Conservation (phyloP, 2,113 vertebrate genomes). For the Lycocorax pyrrhopterus region DNA sequence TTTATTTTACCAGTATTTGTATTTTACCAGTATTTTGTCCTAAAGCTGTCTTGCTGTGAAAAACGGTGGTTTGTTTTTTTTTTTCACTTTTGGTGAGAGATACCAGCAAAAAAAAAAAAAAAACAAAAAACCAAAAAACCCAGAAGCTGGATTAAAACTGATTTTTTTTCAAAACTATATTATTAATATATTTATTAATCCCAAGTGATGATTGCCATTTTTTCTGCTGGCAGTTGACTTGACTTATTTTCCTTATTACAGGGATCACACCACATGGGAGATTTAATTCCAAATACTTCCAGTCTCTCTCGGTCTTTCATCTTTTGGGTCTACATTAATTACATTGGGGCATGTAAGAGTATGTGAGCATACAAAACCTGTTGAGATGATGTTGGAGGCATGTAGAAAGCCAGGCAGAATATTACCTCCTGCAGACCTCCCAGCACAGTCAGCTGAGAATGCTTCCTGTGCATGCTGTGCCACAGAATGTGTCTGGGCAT, state of each 20-base stretch:
- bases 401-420: neutral
- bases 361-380: neutral
- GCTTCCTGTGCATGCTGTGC: neutral
- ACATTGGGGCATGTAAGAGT: neutral
- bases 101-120: neutral
- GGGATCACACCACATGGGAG: neutral
- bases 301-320: neutral
- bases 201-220: neutral
- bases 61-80: neutral
- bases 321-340: neutral
- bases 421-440: neutral
- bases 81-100: neutral
- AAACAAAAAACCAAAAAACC: no score
- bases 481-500: neutral
- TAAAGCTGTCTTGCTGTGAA: fast-evolving
- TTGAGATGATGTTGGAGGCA: neutral
- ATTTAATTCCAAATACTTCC: neutral
- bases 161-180: neutral
- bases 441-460: neutral
- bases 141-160: neutral
- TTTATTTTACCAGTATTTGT: neutral
- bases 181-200: neutral
- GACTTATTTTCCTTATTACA: neutral
- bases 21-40: neutral
- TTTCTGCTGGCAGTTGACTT: neutral